phyloP scores from a whole-genome alignment of 2,797 vertebrate genomes.

The Lepidocolaptes lacrymiger region DNA sequence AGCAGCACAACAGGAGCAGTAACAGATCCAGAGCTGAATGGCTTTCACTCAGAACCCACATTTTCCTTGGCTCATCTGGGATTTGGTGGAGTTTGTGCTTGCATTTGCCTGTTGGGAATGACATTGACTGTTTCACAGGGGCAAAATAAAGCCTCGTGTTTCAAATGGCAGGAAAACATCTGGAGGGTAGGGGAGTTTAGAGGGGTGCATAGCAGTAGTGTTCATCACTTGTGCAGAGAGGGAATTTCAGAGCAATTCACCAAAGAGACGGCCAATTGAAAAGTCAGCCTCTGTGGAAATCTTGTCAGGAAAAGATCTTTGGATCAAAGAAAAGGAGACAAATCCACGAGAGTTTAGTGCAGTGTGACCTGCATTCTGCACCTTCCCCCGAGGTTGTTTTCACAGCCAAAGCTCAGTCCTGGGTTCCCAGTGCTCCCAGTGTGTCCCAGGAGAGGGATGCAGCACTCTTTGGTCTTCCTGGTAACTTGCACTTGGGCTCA shows the following conservation, averaged over 20 bases:
- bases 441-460: fast-evolving
- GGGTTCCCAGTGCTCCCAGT: not conserved
- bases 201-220: not conserved
- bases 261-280: not conserved
- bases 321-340: not conserved
- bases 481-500: not conserved
- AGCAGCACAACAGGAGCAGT: not conserved
- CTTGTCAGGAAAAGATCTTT: not conserved
- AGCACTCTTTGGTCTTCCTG: not conserved
- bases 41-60: not conserved
- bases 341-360: not conserved
- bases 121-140: not conserved
- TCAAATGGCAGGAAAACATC: not conserved
- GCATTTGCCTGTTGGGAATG: not conserved
- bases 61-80: not conserved
- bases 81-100: not conserved
- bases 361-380: not conserved
- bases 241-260: not conserved
- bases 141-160: fast-evolving
- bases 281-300: not conserved
- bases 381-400: not conserved
- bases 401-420: not conserved
- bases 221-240: not conserved
- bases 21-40: not conserved
- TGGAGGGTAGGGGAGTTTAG: not conserved